phyloP scores from a whole-genome alignment of 2,113 vertebrate genomes.

The Propithecus coquereli region DNA sequence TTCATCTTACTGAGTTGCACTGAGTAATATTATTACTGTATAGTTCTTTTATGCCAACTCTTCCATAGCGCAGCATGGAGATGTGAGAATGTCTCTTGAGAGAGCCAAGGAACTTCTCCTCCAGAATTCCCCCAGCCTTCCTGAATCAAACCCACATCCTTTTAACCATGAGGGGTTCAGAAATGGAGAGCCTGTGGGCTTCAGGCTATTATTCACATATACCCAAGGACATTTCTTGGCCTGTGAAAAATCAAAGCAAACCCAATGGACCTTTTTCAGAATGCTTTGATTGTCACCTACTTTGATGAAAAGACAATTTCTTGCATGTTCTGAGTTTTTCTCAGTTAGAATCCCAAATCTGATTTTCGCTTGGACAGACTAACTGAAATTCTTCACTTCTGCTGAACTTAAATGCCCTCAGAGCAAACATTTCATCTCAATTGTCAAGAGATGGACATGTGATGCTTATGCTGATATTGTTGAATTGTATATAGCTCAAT shows the following conservation, averaged over 20 bases:
- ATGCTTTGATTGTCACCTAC: constrained; percentile 11
- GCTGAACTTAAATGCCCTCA: constrained; percentile 14
- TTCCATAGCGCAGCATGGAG: neutral
- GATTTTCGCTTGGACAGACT: constrained; percentile 17
- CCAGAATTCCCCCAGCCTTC: constrained; percentile 9
- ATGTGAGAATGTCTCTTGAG: neutral
- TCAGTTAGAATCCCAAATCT: constrained; percentile 18
- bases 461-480: constrained; percentile 8
- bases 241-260: constrained; percentile 39
- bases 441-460: constrained; percentile 12
- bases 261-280: constrained; percentile 9
- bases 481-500: constrained; percentile 36
- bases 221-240: constrained; percentile 20
- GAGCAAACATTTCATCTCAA: constrained; percentile 13
- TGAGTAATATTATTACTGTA: neutral
- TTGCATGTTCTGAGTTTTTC: constrained; percentile 46
- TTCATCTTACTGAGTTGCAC: constrained; percentile 21
- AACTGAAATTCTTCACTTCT: constrained; percentile 10
- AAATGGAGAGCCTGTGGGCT: neutral
- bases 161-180: neutral
- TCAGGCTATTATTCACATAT: neutral
- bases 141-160: neutral
- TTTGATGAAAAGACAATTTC: constrained; percentile 32
- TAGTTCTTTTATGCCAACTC: constrained; percentile 26
- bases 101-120: constrained; percentile 12